These are phyloP conservation scores for Archivesica marissinica DNA, from an alignment of 1,140 invertebrate genomes.

Conservation along the genomic window DNA sequence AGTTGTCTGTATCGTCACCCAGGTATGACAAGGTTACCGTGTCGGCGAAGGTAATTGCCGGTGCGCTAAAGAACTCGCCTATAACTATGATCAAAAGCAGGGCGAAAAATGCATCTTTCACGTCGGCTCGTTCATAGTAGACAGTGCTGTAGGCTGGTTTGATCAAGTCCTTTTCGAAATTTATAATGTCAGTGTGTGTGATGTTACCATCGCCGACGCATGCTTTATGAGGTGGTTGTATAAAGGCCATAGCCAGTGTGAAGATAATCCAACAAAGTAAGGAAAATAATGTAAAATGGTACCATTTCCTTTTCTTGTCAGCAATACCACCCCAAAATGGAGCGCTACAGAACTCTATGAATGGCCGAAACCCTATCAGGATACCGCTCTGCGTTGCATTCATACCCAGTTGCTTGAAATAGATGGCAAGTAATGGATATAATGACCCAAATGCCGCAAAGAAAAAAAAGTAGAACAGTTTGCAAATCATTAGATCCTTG, in stretches of 20 bases:
- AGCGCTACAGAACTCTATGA: constrained; percentile 98
- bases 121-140: constrained; percentile 94
- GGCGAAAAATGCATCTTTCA: constrained; percentile 98
- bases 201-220: constrained; percentile 87
- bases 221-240: constrained; percentile 92
- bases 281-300: constrained; percentile 92
- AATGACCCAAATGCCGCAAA: constrained; percentile 99
- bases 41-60: constrained; percentile 96
- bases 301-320: constrained; percentile 88
- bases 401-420: constrained; percentile 99
- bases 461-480: constrained; percentile 98
- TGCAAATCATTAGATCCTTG: constrained; percentile 80
- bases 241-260: constrained; percentile 96
- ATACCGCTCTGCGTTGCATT: constrained; percentile 97
- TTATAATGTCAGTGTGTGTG: constrained; percentile 85
- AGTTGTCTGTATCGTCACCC: constrained; percentile 92
- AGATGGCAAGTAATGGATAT: constrained; percentile 98
- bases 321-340: constrained; percentile 99
- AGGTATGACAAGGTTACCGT: constrained; percentile 92
- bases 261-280: constrained; percentile 98
- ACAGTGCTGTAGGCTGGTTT: constrained; percentile 96
- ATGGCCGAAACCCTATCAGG: constrained; percentile 90
- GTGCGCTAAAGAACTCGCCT: constrained; percentile 98
- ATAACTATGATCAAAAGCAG: constrained; percentile 92
- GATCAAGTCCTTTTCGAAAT: constrained; percentile 90